A percentile compares a stretch with the other conserved stretches of the same genome.
These are phyloP conservation scores for Colistium nudipinnis DNA, from an alignment of 2,113 vertebrate genomes.

Conservation along the genomic window DNA sequence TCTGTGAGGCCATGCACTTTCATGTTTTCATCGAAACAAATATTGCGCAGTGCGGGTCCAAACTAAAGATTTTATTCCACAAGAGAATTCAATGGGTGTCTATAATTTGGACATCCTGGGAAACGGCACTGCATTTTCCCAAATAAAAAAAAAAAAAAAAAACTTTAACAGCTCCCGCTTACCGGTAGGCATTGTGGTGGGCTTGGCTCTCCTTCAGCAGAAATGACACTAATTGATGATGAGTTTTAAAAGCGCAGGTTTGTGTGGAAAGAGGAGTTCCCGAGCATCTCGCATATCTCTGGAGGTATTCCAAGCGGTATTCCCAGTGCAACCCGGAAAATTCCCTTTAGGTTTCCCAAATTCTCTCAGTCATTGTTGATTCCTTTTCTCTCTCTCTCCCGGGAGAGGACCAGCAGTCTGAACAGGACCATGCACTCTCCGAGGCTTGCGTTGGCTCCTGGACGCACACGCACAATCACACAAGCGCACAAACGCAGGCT, in stretches of 20 bases:
- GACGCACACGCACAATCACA: constrained; percentile 26
- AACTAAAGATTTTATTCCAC: too few species aligned
- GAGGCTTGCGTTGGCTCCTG: constrained; percentile 25
- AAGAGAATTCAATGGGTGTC: not conserved
- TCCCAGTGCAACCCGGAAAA: constrained; percentile 24
- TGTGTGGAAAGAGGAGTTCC: constrained; percentile 26
- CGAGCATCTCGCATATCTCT: constrained; percentile 68
- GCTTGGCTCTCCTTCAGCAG: constrained; percentile 36
- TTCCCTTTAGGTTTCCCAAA: constrained; percentile 40
- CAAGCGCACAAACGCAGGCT: constrained; percentile 23
- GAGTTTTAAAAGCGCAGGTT: constrained; percentile 17
- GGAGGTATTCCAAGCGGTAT: constrained; percentile 57
- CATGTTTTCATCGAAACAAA: not conserved
- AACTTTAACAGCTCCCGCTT: constrained; percentile 35
- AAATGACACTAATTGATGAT: not conserved
- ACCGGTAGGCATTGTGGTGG: constrained; percentile 77
- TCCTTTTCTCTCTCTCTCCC: constrained; percentile 43
- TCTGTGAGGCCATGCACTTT: not conserved
- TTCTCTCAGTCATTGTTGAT: constrained; percentile 55
- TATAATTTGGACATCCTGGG: constrained; percentile 10
- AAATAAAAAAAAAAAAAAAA: not conserved
- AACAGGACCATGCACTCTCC: constrained; percentile 27
- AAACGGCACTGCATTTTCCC: not conserved
- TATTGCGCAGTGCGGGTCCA: not conserved
- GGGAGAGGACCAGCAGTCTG: constrained; percentile 27